Base-by-base conservation (phyloP, 1,140 invertebrate species). In the Dendroctonus valens region DNA sequence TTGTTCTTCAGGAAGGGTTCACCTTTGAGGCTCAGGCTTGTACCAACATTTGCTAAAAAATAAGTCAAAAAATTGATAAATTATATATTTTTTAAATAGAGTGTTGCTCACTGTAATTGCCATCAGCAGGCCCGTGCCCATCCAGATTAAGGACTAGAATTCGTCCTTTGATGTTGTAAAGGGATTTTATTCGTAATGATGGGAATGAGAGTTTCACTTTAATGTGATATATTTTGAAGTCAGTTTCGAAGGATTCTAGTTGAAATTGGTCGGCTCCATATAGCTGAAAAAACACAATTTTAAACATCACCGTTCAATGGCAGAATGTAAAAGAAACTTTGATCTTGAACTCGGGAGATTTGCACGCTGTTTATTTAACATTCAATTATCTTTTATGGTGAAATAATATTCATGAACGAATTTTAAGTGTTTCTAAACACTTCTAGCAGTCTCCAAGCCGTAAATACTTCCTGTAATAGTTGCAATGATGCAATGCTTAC, bases 71-170 rank as follows among this genome's bases (percentile, higher is more conserved):
- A 46, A 2, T 46, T 46, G 3, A 48, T 55, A 1, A n/a, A 11
- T 39, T n/a, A 26, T 26, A n/a, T n/a, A n/a, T 26, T 26, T 26
- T 26, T 26, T 26, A 2, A 26, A 26, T 26, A 1, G 37, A 53
- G 12, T n/a, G 41, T 42, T 58, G 72, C 71, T 72, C 65, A 74
- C 73, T 72, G 38, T 69, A 72, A 58, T 72, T 74, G 50, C 73
- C 73, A 67, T 72, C 71, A 39, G 69, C 65, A 9, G 59, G 59
- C 37, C 73, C 73, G 15, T 68, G 61, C 8, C 73, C 69, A 42
- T 74, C 54, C 8, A 74, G 55, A 64, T 70, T 59, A n/a, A 74
- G 41, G 14, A 74, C 55, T 7, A 74, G 44, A 39, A 74, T 42
- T 40, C 65, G 70, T 44, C 73, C 73, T 7, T 70, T 61, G 9